Base-by-base conservation (phyloP, 2,888 invertebrate genomes). In the Boloria euphrosyne region DNA sequence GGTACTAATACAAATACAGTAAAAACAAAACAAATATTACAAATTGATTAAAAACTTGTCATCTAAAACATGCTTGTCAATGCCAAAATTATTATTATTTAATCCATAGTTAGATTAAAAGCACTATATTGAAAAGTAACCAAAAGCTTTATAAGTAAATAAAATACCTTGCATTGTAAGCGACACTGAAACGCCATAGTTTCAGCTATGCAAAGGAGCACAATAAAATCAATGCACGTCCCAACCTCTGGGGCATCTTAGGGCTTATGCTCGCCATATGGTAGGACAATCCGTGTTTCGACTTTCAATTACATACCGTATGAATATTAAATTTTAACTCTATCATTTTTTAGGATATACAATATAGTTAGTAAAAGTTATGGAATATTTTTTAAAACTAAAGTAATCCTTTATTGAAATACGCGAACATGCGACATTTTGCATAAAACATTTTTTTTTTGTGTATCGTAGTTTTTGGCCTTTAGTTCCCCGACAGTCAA, bases 171-270 rank as follows among this genome's bases (percentile, higher is more conserved):
- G 14, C 22, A 57, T 57, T 57, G 44, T 47, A 43, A 43, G 27
- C 63, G 44, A 44, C 44, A 50, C 51, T 43, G 44, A 59, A 78
- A 71, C 55, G 49, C 43, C 22, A 51, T 57, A 57, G 57, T 57
- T 51, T 64, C 43, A 57, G 38, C 51, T 61, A 66, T 66, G 70
- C 70, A 70, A 68, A 69, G 61, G 67, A 64, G 52, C 51, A 66
- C 60, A 69, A 65, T 70, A 69, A 72, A 73, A 69, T 69, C 72
- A 65, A 68, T 64, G 64, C 71, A 73, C 72, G 72, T 73, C 54
- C 53, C 74, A 76, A 74, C 81, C 66, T 44, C 59, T 59, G 59
- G 59, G 55, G 50, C 44, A 22, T 46, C 64, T 14, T 43, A 38
- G 17, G 51, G 51, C 22, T 44, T 46, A 31, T 53, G 44, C 13